phyloP scores from a whole-genome alignment of 2,888 invertebrate species.

The Drosophila fulvimacula region DNA sequence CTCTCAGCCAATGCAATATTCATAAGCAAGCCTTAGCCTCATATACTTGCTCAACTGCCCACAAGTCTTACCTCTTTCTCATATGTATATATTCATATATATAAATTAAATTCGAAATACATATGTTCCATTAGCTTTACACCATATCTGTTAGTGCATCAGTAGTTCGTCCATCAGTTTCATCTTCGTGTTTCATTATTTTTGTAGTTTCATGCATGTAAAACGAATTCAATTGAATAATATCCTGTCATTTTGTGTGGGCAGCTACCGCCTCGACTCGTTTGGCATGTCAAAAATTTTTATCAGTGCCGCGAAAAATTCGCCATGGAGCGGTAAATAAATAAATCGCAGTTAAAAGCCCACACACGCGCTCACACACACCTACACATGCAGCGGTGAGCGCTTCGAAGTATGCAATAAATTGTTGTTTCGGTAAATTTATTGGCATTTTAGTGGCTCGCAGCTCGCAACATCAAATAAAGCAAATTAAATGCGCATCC shows the following conservation, averaged over 20 bases:
- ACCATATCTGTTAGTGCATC: constrained; percentile 31
- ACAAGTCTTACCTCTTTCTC: background rate
- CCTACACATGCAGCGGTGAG: background rate
- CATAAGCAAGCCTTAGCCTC: too few species aligned
- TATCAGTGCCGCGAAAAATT: constrained; percentile 72
- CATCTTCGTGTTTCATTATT: constrained; percentile 46
- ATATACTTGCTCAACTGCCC: background rate
- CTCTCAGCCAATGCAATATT: too few species aligned
- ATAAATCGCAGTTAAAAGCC: constrained; percentile 62
- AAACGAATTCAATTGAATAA: constrained; percentile 82
- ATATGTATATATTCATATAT: background rate
- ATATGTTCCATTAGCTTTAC: background rate
- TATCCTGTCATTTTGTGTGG: constrained; percentile 81
- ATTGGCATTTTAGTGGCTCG: constrained; percentile 78
- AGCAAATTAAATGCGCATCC: constrained; percentile 72
- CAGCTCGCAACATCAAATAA: constrained; percentile 50
- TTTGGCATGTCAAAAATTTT: constrained; percentile 73
- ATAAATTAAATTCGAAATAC: background rate
- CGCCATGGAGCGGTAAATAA: constrained; percentile 65
- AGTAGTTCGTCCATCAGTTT: background rate
- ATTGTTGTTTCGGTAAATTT: constrained; percentile 71
- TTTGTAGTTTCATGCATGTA: constrained; percentile 78
- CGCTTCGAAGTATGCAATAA: constrained; percentile 70
- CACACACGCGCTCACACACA: background rate
- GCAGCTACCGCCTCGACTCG: constrained; percentile 34